Percentiles rank a stretch among this genome's conserved stretches.
Evolutionary conservation across 2,113 vertebrate genomes (phyloP).

Genomic region (Festucalex cinctus): DNA sequence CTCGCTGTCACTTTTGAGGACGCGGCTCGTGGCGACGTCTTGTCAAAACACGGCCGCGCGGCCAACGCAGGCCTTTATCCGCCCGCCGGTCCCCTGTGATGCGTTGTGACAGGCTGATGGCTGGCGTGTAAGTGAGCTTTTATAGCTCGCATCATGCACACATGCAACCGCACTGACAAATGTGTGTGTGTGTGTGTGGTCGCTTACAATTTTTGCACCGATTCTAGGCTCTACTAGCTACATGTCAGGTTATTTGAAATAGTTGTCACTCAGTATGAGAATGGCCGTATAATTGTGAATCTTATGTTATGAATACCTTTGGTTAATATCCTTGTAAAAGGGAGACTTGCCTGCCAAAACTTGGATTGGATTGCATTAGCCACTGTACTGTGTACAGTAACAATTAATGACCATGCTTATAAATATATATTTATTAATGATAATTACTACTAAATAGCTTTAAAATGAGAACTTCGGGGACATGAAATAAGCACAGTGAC

Average conservation of each 20-base stretch:
- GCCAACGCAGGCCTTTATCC: not conserved
- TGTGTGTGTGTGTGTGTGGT: not conserved
- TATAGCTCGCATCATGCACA: not conserved
- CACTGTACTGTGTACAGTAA: too few species aligned
- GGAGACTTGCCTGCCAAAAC: too few species aligned
- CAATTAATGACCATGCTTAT: too few species aligned
- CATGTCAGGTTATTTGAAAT: not conserved
- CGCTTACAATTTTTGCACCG: not conserved
- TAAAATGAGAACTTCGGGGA: too few species aligned
- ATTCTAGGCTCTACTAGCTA: too few species aligned
- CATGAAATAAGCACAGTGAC: too few species aligned
- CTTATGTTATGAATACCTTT: not conserved
- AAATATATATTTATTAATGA: too few species aligned
- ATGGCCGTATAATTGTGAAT: not conserved
- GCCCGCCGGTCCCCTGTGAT: not conserved
- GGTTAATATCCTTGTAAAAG: not conserved
- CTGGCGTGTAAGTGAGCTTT: constrained; percentile 5
- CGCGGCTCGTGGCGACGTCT: not conserved
- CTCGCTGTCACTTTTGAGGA: not conserved
- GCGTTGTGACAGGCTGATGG: not conserved
- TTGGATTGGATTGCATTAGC: too few species aligned
- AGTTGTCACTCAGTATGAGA: not conserved
- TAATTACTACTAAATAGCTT: too few species aligned
- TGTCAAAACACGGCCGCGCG: not conserved
- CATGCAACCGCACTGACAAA: not conserved